Evolutionary conservation across 2,113 vertebrate genomes (phyloP).

Genomic region (Opisthocomus hoazin): DNA sequence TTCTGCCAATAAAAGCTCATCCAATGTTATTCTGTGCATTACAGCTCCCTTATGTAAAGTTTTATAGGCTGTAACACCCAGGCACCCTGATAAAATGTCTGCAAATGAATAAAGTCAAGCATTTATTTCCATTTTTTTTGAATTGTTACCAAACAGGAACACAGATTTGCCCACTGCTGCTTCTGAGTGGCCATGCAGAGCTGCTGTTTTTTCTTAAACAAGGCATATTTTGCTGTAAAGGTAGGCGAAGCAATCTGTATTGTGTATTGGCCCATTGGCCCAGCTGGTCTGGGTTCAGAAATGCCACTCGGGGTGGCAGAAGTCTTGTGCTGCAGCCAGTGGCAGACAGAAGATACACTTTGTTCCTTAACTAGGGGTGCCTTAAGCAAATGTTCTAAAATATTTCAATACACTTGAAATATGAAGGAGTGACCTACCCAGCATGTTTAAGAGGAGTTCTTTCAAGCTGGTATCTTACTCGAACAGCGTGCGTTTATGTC

Average conservation of each 20-base stretch:
- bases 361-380: neutral
- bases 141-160: neutral
- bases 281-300: too few relatives aligned
- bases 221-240: neutral
- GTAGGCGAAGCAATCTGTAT: neutral
- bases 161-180: neutral
- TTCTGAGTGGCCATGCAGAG: neutral
- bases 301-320: neutral
- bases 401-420: neutral
- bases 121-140: neutral
- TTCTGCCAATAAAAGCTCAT: neutral
- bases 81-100: neutral
- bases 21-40: neutral
- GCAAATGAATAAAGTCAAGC: neutral
- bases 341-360: neutral
- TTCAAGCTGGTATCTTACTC: neutral
- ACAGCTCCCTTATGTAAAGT: neutral
- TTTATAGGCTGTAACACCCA: neutral
- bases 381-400: neutral
- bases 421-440: neutral
- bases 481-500: neutral
- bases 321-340: neutral
- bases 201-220: neutral
- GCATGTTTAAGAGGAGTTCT: neutral
- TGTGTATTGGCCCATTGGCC: neutral